Base-by-base conservation (phyloP, 2,113 vertebrate species). In the Astur gentilis region DNA sequence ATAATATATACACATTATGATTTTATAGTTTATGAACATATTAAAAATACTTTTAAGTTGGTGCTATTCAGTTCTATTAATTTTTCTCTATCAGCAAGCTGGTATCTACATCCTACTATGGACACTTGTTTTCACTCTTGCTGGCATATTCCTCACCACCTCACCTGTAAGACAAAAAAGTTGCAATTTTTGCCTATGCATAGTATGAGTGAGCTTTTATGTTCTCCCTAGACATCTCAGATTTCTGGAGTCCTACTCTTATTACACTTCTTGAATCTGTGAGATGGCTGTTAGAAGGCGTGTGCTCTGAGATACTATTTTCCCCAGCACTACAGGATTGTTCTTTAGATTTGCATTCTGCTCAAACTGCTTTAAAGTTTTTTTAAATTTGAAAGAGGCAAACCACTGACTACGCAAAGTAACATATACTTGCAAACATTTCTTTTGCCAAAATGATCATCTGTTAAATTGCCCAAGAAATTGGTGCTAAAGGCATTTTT, bases 391-490 rank as follows among this genome's bases (percentile, higher is more conserved):
- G 75, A 86, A 81, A 87, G 69, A 89, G 55, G 86, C 67, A 90
- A 95, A 92, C 86, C 92, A 81, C 83, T 60, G 76, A 87, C 79
- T 90, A 64, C 17, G 61, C 90, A 77, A 72, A 95, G 52, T 66
- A 83, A 89, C 64, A 26, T 38, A 49, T 17, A 73, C 42, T 94
- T 81, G n/a, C 27, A 92, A 82, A 71, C 44, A 67, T 66, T 93
- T 69, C 32, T 95, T 92, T 83, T 89, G 88, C 42, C 72, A 47
- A 89, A 89, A 64, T 75, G 76, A 92, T 94, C 55, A 91, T 89
- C 69, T 89, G 83, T 90, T 94, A 90, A 96, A 95, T 70, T 89
- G 76, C 64, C 87, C 79, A 93, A 94, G 78, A 94, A 96, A 95
- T 83, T 64, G 71, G 40, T 77, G 61, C 86, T 95, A 73, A 90